Percentiles rank a stretch among this genome's conserved stretches.
Conservation (phyloP, 2,113 vertebrate genomes). For the Callionymus lyra region DNA sequence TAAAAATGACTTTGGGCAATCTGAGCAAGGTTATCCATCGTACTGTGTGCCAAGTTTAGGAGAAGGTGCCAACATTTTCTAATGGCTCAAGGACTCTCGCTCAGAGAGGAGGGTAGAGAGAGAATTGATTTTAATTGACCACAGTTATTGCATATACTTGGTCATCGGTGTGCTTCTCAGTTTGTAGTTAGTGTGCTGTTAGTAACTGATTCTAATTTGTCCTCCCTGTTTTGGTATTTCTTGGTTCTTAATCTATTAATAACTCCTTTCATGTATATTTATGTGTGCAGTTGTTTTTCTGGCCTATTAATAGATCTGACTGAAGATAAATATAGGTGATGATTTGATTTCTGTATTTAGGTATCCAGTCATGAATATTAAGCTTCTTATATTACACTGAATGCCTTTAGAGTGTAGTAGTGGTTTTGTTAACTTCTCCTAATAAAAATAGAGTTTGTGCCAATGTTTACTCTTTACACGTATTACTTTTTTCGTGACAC, state of each 20-base stretch:
- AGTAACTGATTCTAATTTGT: not conserved
- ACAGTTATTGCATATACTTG: not conserved
- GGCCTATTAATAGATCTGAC: conserved; percentile 7
- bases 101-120: conserved; percentile 39
- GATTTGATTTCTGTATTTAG: no score
- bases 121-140: conserved; percentile 10
- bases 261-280: conserved; percentile 31
- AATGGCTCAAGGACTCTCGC: conserved; percentile 36
- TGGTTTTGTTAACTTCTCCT: no score
- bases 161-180: no score
- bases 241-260: conserved; percentile 39
- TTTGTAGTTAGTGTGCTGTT: no score
- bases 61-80: conserved; percentile 39
- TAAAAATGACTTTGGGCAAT: conserved; percentile 39
- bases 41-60: conserved; percentile 48
- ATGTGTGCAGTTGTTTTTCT: conserved; percentile 31
- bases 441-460: no score
- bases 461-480: no score
- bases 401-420: no score
- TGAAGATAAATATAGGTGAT: conserved; percentile 42
- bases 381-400: no score
- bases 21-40: conserved; percentile 48
- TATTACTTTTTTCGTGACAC: no score
- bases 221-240: conserved; percentile 4
- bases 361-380: no score